These are phyloP conservation scores for Pica pica DNA, from an alignment of 2,113 vertebrate genomes.

Conservation along the genomic window DNA sequence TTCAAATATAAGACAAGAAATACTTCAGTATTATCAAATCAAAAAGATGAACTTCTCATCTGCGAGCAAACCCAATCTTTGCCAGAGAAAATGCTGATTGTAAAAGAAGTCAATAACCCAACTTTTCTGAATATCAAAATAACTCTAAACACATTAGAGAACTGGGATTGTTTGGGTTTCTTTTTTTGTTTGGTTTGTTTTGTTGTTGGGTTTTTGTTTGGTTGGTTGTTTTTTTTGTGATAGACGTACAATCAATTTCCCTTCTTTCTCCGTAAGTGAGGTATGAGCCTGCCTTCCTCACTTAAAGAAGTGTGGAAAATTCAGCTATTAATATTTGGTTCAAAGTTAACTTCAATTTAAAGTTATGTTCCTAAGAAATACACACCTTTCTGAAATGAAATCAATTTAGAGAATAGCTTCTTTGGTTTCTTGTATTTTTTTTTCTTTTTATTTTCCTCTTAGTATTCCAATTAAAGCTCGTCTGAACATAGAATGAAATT, in stretches of 20 bases:
- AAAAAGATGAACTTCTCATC: not conserved
- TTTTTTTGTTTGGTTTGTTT: not conserved
- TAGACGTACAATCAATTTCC: not conserved
- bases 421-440: not conserved
- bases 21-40: not conserved
- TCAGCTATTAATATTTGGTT: not conserved
- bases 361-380: not conserved
- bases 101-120: not conserved
- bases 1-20: not conserved
- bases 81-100: not conserved
- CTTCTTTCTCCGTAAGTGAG: not conserved
- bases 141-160: not conserved
- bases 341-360: not conserved
- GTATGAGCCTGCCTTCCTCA: not conserved
- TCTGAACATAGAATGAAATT: not conserved
- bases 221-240: not conserved
- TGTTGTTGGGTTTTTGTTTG: not conserved
- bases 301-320: not conserved
- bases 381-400: not conserved
- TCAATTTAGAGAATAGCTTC: not conserved
- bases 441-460: not conserved
- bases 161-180: not conserved
- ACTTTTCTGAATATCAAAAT: not conserved
- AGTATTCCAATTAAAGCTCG: not conserved
- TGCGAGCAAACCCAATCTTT: not conserved